Evolutionary conservation across 2,113 vertebrate species (phyloP).

Genomic region (Rhodinocichla rosea): DNA sequence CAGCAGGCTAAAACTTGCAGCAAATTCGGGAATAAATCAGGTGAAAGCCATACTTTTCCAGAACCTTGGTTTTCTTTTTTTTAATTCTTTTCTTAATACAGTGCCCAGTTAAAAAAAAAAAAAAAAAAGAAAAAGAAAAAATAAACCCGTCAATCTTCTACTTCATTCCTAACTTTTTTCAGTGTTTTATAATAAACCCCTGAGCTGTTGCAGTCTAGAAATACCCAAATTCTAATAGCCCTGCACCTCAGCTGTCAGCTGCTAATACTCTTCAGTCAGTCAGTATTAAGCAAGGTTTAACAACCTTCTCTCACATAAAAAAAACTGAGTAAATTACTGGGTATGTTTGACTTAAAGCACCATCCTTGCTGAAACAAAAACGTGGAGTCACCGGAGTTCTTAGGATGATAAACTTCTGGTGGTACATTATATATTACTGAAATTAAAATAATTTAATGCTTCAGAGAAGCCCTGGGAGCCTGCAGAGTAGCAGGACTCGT

Average conservation of each 20-base stretch:
- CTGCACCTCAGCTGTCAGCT: background rate
- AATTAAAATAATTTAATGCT: background rate
- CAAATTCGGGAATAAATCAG: background rate
- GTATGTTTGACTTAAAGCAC: background rate
- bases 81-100: background rate
- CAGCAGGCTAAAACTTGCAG: background rate
- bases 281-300: background rate
- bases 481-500: background rate
- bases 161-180: background rate
- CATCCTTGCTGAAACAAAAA: background rate
- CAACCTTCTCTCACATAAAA: background rate
- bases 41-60: background rate
- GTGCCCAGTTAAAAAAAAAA: background rate
- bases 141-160: background rate
- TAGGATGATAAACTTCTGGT: background rate
- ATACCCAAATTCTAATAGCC: background rate
- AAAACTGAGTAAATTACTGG: background rate
- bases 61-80: background rate
- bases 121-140: background rate
- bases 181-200: background rate
- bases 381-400: rapidly evolving
- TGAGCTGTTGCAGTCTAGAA: background rate
- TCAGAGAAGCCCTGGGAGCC: background rate
- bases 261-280: background rate
- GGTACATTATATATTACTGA: background rate